Conservation (phyloP, 2,797 vertebrate genomes). For the Chloroceryle inda region DNA sequence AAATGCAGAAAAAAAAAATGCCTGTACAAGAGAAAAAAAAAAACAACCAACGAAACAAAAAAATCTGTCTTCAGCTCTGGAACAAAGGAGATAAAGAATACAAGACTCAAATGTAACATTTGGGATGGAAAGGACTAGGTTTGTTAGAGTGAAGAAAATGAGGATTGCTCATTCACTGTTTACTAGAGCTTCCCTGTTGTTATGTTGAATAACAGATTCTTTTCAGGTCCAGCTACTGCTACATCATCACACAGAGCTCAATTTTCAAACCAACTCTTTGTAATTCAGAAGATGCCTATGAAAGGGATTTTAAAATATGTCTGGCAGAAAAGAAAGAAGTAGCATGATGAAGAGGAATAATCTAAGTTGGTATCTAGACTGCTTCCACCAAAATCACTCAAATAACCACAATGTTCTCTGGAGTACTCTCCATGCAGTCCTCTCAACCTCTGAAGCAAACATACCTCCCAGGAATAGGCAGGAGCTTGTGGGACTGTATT, state of each 20-base stretch:
- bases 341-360: not conserved
- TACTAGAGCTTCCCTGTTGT: not conserved
- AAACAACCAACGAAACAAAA: not conserved
- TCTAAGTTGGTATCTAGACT: not conserved
- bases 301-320: not conserved
- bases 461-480: fast-evolving
- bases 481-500: not conserved
- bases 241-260: not conserved
- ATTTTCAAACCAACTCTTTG: not conserved
- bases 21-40: not conserved
- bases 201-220: not conserved
- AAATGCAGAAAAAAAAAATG: not conserved
- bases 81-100: not conserved
- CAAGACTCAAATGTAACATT: not conserved
- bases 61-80: not conserved
- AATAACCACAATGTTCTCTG: not conserved
- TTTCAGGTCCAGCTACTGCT: not conserved
- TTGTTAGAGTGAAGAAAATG: not conserved
- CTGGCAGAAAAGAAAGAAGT: not conserved
- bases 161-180: not conserved
- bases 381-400: not conserved
- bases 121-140: not conserved
- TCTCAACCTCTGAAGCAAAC: not conserved
- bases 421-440: not conserved
- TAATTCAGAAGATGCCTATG: not conserved